A percentile compares a stretch with the other conserved stretches of the same genome.
Evolutionary conservation across 2,113 vertebrate genomes (phyloP).

Genomic region (Lophochroa leadbeateri): DNA sequence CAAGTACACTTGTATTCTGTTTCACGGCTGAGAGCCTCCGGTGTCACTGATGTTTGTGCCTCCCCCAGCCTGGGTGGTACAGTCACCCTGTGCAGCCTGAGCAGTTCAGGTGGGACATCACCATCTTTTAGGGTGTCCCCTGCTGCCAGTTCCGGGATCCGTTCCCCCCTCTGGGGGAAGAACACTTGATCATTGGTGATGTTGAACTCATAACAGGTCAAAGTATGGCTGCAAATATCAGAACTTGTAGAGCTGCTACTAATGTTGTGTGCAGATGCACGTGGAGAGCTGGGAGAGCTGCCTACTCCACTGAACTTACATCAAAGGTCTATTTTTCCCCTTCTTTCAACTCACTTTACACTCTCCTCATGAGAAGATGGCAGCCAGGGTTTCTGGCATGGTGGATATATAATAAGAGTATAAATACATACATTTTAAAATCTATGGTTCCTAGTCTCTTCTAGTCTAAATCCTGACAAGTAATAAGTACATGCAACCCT

Average conservation of each 20-base stretch:
- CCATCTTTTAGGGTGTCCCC: background rate
- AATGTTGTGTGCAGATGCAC: background rate
- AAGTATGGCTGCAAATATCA: background rate
- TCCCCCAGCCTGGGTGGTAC: background rate
- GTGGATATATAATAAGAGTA: background rate
- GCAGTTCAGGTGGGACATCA: background rate
- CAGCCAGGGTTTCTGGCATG: background rate
- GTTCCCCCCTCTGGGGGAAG: background rate
- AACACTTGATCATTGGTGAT: accelerated
- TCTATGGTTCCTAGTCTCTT: background rate
- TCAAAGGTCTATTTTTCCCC: background rate
- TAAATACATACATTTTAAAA: background rate
- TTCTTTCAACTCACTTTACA: background rate
- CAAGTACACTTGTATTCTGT: background rate
- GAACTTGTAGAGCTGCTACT: background rate
- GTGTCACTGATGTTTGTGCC: background rate
- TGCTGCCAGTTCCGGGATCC: background rate
- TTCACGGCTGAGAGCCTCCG: background rate
- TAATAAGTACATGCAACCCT: background rate
- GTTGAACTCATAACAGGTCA: background rate
- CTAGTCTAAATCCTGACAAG: background rate
- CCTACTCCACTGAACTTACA: background rate
- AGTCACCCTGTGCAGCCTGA: background rate
- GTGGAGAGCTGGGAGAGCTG: background rate
- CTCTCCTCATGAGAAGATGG: background rate